These are phyloP conservation scores for Zaprionus taronus DNA, from an alignment of 1,140 invertebrate genomes.

Conservation along the genomic window DNA sequence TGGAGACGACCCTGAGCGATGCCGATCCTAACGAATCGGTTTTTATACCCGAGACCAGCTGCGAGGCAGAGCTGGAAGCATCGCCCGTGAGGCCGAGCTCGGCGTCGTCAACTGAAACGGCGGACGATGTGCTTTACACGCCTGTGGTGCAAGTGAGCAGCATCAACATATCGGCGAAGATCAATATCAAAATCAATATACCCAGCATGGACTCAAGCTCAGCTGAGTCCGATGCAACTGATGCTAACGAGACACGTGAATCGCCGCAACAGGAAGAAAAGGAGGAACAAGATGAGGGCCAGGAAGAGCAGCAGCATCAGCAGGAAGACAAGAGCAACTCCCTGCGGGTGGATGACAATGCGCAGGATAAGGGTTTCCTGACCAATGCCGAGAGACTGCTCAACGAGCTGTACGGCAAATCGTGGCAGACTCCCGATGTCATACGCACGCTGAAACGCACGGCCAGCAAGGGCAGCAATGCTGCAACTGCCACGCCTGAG, in stretches of 20 bases:
- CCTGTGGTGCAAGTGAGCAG: conserved; percentile 61
- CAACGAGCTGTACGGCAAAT: conserved; percentile 85
- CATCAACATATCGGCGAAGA: conserved; percentile 81
- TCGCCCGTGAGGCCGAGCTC: conserved; percentile 15
- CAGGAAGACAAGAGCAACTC: conserved; percentile 5
- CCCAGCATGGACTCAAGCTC: conserved; percentile 54
- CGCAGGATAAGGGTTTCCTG: conserved; percentile 65
- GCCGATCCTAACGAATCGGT: conserved; percentile 57
- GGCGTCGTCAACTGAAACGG: not conserved
- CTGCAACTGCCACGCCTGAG: conserved; percentile 3
- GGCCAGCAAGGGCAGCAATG: conserved; percentile 54
- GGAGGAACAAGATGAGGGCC: not conserved
- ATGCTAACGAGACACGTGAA: not conserved
- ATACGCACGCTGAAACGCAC: conserved; percentile 63
- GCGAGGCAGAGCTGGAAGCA: conserved; percentile 41
- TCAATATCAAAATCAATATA: conserved; percentile 80
- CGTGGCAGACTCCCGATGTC: conserved; percentile 85
- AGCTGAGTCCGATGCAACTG: conserved; percentile 28
- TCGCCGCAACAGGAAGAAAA: not conserved
- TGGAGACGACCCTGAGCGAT: conserved; percentile 21
- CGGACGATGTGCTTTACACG: not conserved
- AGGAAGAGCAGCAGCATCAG: not conserved
- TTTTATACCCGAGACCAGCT: conserved; percentile 65
- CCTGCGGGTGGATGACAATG: conserved; percentile 19
- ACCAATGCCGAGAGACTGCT: conserved; percentile 84